phyloP scores from a whole-genome alignment of 2,113 vertebrate genomes.

The Pangasianodon gigas region DNA sequence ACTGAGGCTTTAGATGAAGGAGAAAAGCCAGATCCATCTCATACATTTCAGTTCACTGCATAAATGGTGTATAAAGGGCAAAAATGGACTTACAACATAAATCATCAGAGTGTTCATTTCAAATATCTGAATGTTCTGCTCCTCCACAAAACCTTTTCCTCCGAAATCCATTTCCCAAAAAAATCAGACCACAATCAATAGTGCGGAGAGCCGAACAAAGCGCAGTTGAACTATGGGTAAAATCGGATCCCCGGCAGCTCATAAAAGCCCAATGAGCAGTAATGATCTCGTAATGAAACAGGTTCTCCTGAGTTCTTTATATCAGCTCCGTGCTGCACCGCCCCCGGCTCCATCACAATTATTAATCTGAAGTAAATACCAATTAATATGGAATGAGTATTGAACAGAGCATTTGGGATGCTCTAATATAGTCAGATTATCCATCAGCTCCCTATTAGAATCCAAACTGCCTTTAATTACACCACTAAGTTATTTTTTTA shows the following conservation, averaged over 20 bases:
- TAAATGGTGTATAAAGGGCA: constrained; percentile 6
- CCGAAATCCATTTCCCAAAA: neutral
- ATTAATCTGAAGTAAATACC: constrained; percentile 67
- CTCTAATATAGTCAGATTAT: constrained; percentile 62
- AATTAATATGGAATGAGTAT: constrained; percentile 67
- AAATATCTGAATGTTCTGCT: neutral
- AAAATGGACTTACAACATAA: neutral
- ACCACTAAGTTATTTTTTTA: constrained; percentile 57
- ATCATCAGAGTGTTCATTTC: constrained; percentile 1
- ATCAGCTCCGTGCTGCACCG: constrained; percentile 28
- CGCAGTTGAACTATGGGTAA: constrained; percentile 38
- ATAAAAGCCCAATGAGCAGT: constrained; percentile 43
- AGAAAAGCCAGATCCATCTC: neutral
- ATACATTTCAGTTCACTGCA: neutral
- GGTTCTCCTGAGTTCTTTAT: constrained; percentile 17
- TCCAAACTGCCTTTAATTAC: constrained; percentile 66
- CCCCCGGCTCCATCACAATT: constrained; percentile 55
- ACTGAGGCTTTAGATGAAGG: neutral
- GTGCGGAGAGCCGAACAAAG: constrained; percentile 16
- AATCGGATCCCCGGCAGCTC: constrained; percentile 24
- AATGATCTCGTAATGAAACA: constrained; percentile 48
- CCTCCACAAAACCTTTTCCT: neutral
- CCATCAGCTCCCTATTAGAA: constrained; percentile 62
- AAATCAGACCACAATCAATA: constrained; percentile 18
- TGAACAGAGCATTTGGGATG: constrained; percentile 60